Conservation (phyloP, 2,888 invertebrate species). For the Acleris emargana region DNA sequence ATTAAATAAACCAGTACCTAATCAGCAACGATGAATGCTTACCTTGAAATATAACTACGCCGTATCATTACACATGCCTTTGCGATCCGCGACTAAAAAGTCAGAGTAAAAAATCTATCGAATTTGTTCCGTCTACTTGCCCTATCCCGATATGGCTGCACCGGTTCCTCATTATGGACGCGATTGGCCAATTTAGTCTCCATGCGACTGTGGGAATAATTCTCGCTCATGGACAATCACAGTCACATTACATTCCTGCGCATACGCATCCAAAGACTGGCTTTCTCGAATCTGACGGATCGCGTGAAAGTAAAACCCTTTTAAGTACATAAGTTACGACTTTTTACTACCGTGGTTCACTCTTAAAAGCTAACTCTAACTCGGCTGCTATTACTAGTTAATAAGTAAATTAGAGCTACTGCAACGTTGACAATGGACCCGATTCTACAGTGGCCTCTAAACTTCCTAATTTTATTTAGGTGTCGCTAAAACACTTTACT, state of each 20-base stretch:
- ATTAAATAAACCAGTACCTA: too few species aligned
- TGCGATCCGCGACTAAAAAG: conserved; percentile 3
- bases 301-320: conserved; percentile 22
- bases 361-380: conserved; percentile 38
- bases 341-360: conserved; percentile 39
- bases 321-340: conserved; percentile 22
- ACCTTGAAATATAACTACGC: too few species aligned
- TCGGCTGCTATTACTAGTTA: too few species aligned
- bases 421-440: too few species aligned
- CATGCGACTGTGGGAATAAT: conserved; percentile 32
- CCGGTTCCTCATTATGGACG: conserved; percentile 32
- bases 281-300: conserved; percentile 47
- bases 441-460: too few species aligned
- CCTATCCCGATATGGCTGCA: conserved; percentile 33
- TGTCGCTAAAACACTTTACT: too few species aligned
- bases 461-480: too few species aligned
- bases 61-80: neutral
- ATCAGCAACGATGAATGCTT: too few species aligned
- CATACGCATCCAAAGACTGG: conserved; percentile 48
- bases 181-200: conserved; percentile 33
- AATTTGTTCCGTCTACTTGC: conserved; percentile 24
- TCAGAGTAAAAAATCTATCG: conserved; percentile 20
- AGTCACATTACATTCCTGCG: conserved; percentile 47
- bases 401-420: too few species aligned
- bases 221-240: conserved; percentile 9